A percentile compares a stretch with the other conserved stretches of the same genome.
Conservation (phyloP, 2,113 vertebrate genomes). For the Mastomys natalensis region DNA sequence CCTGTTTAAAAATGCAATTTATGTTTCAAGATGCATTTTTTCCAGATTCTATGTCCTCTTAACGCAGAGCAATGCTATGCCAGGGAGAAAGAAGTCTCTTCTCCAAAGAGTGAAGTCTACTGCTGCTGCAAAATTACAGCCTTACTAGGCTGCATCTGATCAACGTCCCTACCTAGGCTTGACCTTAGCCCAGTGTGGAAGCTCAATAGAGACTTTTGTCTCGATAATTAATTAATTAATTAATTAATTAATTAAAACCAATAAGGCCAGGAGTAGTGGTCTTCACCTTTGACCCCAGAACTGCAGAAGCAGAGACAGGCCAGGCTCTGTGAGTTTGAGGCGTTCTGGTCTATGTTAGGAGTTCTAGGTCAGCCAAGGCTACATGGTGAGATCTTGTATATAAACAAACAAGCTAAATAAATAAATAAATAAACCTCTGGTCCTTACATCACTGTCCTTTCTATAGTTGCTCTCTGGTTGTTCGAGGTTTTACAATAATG, state of each 20-base stretch:
- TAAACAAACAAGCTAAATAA: not conserved
- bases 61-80: not conserved
- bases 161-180: not conserved
- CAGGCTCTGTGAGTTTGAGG: not conserved
- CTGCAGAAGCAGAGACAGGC: not conserved
- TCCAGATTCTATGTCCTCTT: not conserved
- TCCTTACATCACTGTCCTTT: not conserved
- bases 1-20: not conserved
- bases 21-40: conserved; percentile 4
- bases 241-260: too few species aligned
- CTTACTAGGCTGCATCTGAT: not conserved
- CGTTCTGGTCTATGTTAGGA: not conserved
- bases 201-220: not conserved
- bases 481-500: not conserved
- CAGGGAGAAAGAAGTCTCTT: not conserved
- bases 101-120: not conserved
- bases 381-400: not conserved
- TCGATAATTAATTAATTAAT: too few species aligned
- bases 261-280: not conserved
- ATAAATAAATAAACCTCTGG: not conserved
- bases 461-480: not conserved
- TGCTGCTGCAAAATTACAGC: not conserved
- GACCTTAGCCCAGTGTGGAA: not conserved
- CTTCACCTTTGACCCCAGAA: not conserved
- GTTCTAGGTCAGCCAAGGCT: not conserved